Base-by-base conservation (phyloP, 35 echinoderm and acorn worm genomes). In the Lytechinus pictus region DNA sequence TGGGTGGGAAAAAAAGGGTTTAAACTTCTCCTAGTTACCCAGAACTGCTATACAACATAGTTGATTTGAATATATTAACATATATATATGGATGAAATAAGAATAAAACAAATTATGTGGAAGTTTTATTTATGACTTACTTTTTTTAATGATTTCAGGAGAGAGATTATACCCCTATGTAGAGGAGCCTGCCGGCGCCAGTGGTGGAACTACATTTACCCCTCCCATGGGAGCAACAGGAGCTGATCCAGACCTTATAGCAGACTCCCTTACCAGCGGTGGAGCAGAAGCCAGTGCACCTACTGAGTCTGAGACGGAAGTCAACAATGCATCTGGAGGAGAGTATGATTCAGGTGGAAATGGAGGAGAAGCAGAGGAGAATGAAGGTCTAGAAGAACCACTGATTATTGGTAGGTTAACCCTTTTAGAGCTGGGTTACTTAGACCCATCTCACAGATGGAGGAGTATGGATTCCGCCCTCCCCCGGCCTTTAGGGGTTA, bases 331-430 rank as follows among this genome's bases (percentile, higher is more conserved):
- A 33, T 55, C 55, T 3, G 92, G 92, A 28, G 92, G 92, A 33
- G 92, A 93, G 92, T 93, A 93, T 93, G 92, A 93, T 54, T 93
- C 92, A 4, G 53, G n/a, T 53, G 92, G 92, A 5, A 93, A 33
- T 16, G 53, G 52, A 55, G 92, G 52, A 54, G 92, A 93, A 27
- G 92, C 8, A 10, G 92, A 93, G 12, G 92, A 93, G 14, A 93
- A 93, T 28, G 92, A 93, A 54, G 92, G 54, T 10, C 54, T 93
- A 21, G 92, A 93, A 44, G 92, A 93, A 93, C 92, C 92, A 2
- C 54, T 93, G 4, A 93, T 93, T 12, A 93, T 93, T 53, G 92
- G 92, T 93, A 28, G 1, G 92, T 79, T 79, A 5, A 24, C 33
- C 33, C 2, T 44, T 44, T 44, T 44, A 44, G 1, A 44, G 33